phyloP scores from a whole-genome alignment of 2,888 invertebrate genomes.

The Aplocera efformata region DNA sequence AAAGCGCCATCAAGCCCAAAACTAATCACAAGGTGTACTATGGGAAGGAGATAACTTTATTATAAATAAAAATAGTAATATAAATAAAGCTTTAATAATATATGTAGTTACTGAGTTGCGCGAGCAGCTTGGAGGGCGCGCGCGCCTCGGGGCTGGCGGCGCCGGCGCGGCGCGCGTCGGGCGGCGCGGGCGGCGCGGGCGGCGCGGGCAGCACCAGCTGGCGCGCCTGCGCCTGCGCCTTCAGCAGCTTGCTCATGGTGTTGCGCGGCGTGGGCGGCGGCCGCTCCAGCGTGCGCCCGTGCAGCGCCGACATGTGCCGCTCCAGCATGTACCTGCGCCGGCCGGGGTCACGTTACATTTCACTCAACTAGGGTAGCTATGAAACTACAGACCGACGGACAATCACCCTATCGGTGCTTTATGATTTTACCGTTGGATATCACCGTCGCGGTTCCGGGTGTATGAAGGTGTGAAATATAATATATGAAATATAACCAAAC shows the following conservation, averaged over 20 bases:
- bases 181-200: conserved; percentile 2
- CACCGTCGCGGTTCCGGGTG: too few relatives aligned
- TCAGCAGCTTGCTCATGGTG: conserved; percentile 77
- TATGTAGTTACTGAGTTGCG: conserved; percentile 43
- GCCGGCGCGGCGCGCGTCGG: conserved; percentile 24
- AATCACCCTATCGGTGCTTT: too few relatives aligned
- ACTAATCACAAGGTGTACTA: too few relatives aligned
- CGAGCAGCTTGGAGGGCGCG: conserved; percentile 43
- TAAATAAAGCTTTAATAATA: too few relatives aligned
- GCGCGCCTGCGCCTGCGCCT: conserved; percentile 60
- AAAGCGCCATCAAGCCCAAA: too few relatives aligned
- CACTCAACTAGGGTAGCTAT: too few relatives aligned
- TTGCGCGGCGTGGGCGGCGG: conserved; percentile 71
- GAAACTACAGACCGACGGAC: too few relatives aligned
- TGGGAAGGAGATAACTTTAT: neutral
- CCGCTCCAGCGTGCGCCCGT: conserved; percentile 70
- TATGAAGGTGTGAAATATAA: too few relatives aligned
- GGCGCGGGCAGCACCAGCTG: conserved; percentile 10
- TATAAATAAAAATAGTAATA: neutral
- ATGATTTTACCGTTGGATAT: too few relatives aligned
- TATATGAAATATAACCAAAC: too few relatives aligned
- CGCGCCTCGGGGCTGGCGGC: conserved; percentile 32
- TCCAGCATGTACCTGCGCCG: conserved; percentile 62
- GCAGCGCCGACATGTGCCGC: conserved; percentile 62
- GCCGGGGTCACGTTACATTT: too few relatives aligned